Evolutionary conservation across 2,888 invertebrate genomes (phyloP), one percentile per base, ranked within the genome.

Genomic region (Deroplatys truncata): DNA sequence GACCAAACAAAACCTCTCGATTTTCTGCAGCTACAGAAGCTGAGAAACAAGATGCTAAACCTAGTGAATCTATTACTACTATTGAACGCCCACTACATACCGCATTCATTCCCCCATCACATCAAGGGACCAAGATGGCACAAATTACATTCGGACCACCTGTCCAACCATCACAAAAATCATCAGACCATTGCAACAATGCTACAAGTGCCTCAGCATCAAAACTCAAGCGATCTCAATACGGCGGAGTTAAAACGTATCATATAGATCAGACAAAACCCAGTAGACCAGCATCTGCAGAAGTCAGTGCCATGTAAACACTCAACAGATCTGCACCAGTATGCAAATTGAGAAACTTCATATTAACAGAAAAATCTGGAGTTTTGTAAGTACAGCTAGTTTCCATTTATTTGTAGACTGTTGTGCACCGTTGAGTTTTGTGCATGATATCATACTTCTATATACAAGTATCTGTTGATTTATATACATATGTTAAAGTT

Each of bases 241-340:
- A 87, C 28, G 87, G 87, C 28, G 87, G 87, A n/a, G 87, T 87
- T n/a, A 83, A 87, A 82, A 87, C 87, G 3, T 87, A 87, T 83
- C 87, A 87, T 29, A 83, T 87, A 82, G 87, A 72, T 28, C 87
- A 87, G 31, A 28, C 82, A 87, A 4, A 82, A 28, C 25, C 87
- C 83, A 20, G 43, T 20, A 83, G 28, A 25, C 28, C 31, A 8
- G 35, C 56, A 28, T 29, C 20, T 35, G 1, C 35, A 83, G 2
- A 31, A 35, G 15, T 83, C 2, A 25, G 43, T 87, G 82, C 83
- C 3, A 13, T n/a, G 35, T 35, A 87, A 25, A 87, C n/a, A 31
- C 25, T 87, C 43, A 16, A 25, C 3, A 43, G 25, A 10, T 87
- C 87, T 13, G 82, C 83, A 13, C 9, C 28, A n/a, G 31, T 72